A percentile compares a stretch with the other conserved stretches of the same genome.
phyloP scores from a whole-genome alignment of 2,113 vertebrate species.

The Butorides virescens region DNA sequence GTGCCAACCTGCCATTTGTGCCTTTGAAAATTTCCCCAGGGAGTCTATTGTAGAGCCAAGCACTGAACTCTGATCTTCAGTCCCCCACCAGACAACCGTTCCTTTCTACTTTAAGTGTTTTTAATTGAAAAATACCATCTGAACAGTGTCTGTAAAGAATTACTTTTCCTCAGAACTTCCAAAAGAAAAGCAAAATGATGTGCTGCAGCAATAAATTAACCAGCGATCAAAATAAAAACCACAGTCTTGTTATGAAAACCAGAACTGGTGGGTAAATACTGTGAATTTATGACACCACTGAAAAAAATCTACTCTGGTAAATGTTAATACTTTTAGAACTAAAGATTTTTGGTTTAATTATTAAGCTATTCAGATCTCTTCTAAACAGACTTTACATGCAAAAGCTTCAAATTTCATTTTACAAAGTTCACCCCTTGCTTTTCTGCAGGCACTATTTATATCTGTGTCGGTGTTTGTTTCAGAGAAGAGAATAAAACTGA shows the following conservation, averaged over 20 bases:
- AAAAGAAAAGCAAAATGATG: slow-evolving; percentile 57
- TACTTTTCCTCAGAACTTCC: slow-evolving; percentile 54
- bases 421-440: neutral
- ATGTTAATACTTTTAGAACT: slow-evolving; percentile 22
- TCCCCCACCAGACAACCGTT: slow-evolving; percentile 38
- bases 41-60: slow-evolving; percentile 61
- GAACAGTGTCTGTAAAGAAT: slow-evolving; percentile 63
- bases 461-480: slow-evolving; percentile 24
- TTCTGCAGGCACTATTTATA: slow-evolving; percentile 54
- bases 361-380: neutral
- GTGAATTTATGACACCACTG: slow-evolving; percentile 35
- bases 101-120: slow-evolving; percentile 59
- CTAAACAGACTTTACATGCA: neutral
- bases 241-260: slow-evolving; percentile 59
- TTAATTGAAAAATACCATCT: slow-evolving; percentile 65
- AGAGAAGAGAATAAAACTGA: slow-evolving; percentile 36
- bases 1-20: slow-evolving; percentile 68
- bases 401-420: neutral
- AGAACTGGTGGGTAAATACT: slow-evolving; percentile 53
- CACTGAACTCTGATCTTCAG: slow-evolving; percentile 58
- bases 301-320: slow-evolving; percentile 18
- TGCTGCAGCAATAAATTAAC: slow-evolving; percentile 55
- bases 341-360: slow-evolving; percentile 38
- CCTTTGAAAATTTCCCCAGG: slow-evolving; percentile 63
- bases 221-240: slow-evolving; percentile 60